Evolutionary conservation across 2,888 invertebrate genomes (phyloP).

Genomic region (Drosophila austrosaltans): DNA sequence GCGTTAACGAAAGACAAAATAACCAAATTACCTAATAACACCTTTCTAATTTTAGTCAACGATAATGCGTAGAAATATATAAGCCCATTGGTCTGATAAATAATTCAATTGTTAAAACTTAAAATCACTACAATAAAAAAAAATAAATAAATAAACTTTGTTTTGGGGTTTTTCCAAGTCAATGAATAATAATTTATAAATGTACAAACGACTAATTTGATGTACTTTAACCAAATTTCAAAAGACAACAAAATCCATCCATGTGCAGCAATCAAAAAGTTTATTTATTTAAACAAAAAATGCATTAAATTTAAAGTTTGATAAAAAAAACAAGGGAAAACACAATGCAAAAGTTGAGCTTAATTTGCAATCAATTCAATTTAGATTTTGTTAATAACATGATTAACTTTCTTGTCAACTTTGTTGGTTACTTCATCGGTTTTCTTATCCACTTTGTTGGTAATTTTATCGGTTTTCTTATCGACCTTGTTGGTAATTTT

Average conservation of each 20-base stretch:
- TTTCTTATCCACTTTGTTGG: slow-evolving; percentile 8
- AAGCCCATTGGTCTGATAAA: neutral
- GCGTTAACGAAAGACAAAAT: neutral
- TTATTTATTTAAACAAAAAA: too few relatives aligned
- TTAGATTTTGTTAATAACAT: slow-evolving; percentile 9
- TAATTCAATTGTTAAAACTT: slow-evolving; percentile 1
- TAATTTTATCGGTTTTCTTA: neutral
- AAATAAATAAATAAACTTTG: neutral
- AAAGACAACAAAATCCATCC: too few relatives aligned
- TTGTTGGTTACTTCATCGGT: slow-evolving; percentile 5
- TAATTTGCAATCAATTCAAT: too few relatives aligned
- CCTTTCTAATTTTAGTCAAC: neutral
- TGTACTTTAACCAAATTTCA: too few relatives aligned
- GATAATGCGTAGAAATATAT: slow-evolving; percentile 3
- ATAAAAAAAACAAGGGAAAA: neutral
- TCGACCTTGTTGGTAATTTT: slow-evolving; percentile 3
- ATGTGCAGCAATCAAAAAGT: too few relatives aligned
- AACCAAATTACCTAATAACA: neutral
- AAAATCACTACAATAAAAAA: neutral
- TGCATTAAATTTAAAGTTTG: neutral
- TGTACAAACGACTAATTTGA: neutral
- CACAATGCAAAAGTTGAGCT: neutral
- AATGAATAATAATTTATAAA: slow-evolving; percentile 1
- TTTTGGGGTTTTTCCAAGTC: neutral
- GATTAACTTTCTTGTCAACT: slow-evolving; percentile 15